These are phyloP conservation scores for Yoshiicerus persimilis DNA, from an alignment of 1,140 invertebrate species.

Conservation along the genomic window DNA sequence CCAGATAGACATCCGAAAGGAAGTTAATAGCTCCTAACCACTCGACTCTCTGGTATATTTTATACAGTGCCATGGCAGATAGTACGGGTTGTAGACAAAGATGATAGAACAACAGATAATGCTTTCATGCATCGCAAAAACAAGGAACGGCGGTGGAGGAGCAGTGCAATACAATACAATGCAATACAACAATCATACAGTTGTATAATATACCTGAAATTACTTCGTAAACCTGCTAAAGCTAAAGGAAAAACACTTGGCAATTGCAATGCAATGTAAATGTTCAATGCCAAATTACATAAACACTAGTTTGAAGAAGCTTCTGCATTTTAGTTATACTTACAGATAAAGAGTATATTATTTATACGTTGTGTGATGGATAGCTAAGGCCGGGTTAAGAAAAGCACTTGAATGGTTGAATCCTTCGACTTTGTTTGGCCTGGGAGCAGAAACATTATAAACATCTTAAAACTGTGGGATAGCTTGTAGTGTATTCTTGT, in stretches of 20 bases:
- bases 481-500: background rate
- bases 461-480: background rate
- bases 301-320: background rate
- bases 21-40: conserved; percentile 2
- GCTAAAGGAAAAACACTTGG: background rate
- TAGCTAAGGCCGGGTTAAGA: background rate
- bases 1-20: conserved; percentile 17
- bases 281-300: background rate
- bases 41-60: background rate
- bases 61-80: background rate
- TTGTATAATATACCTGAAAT: background rate
- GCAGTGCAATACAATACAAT: background rate
- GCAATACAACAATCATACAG: background rate
- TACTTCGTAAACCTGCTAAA: conserved; percentile 12
- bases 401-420: background rate
- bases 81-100: background rate
- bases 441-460: background rate
- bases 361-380: background rate
- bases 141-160: background rate
- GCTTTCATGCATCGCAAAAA: background rate
- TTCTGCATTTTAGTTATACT: background rate
- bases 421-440: background rate
- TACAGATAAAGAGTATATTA: background rate
- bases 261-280: background rate
- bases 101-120: background rate